phyloP scores from a whole-genome alignment of 2,113 vertebrate species.

The Nyctereutes procyonoides region DNA sequence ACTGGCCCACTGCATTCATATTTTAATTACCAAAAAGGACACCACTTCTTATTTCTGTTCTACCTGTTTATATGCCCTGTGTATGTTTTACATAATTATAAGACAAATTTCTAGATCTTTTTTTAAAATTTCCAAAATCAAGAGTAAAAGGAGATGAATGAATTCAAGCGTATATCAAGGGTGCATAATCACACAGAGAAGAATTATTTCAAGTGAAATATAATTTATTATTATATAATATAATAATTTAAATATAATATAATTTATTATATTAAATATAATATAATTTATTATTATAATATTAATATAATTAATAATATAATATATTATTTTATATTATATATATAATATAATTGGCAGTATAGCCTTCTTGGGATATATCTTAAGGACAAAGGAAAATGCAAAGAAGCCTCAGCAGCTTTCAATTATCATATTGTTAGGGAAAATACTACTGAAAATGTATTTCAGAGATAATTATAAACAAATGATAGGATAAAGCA shows the following conservation, averaged over 20 bases:
- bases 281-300: too few species aligned
- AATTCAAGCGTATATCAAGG: neutral
- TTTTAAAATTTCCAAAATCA: neutral
- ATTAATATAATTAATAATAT: too few species aligned
- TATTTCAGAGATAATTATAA: slow-evolving; percentile 2
- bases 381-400: neutral
- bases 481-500: neutral
- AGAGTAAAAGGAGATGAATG: neutral
- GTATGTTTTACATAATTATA: neutral
- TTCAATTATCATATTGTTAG: neutral
- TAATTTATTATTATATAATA: too few species aligned
- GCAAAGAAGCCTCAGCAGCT: neutral
- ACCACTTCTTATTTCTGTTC: neutral
- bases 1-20: neutral
- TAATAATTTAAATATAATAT: too few species aligned
- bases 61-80: neutral
- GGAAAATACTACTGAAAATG: neutral
- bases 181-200: neutral
- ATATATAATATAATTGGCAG: too few species aligned
- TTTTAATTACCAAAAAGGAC: neutral
- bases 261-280: too few species aligned
- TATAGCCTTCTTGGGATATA: neutral
- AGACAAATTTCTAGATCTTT: neutral
- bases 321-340: too few species aligned
- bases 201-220: neutral